Conservation (phyloP, 2,888 invertebrate genomes). For the Isoperla grammatica region DNA sequence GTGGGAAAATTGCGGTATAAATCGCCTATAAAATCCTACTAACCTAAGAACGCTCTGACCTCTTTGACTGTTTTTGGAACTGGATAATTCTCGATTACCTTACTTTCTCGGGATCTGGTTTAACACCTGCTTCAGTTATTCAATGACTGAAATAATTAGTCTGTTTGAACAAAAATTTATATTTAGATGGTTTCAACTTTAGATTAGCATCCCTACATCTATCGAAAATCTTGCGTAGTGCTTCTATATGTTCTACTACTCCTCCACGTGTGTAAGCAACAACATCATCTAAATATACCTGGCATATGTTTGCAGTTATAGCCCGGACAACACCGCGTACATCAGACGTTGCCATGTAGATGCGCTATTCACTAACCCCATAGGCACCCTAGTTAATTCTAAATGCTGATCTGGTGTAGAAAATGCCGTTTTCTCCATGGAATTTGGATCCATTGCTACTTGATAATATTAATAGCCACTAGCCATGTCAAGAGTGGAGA, state of each 20-base stretch:
- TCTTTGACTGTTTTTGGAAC: background rate
- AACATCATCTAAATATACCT: background rate
- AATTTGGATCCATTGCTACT: background rate
- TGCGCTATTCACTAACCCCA: background rate
- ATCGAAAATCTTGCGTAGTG: background rate
- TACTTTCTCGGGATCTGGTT: background rate
- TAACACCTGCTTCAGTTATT: background rate
- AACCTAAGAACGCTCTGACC: background rate
- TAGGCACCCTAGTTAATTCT: background rate
- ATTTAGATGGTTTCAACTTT: background rate
- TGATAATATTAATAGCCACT: background rate
- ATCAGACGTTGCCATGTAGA: background rate
- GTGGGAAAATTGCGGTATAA: background rate
- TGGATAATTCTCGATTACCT: background rate
- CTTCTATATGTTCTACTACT: background rate
- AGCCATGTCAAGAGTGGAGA: background rate
- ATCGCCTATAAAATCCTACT: background rate
- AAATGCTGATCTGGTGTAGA: background rate
- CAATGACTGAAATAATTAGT: background rate
- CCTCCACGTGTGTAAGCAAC: background rate
- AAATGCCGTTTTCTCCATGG: background rate
- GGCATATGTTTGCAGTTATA: background rate
- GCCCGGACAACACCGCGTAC: background rate
- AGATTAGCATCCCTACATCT: background rate
- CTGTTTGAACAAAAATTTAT: background rate